Evolutionary conservation across 2,797 vertebrate genomes (phyloP).

Genomic region (Acrocephalus scirpaceus): DNA sequence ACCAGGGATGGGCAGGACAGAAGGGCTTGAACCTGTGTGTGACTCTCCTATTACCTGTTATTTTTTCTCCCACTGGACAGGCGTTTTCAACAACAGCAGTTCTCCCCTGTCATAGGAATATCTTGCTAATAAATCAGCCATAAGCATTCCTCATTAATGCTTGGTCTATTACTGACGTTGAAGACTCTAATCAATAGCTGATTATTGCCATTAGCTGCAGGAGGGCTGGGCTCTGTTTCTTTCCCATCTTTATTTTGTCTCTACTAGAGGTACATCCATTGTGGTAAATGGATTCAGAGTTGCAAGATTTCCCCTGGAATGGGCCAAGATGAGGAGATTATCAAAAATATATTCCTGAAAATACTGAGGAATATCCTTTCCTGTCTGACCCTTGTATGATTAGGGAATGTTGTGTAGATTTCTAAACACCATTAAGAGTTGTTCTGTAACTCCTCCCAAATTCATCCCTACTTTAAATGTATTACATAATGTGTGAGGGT

Average conservation of each 20-base stretch:
- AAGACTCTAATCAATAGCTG: background rate
- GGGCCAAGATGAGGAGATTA: background rate
- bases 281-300: background rate
- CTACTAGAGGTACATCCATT: rapidly evolving
- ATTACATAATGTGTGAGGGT: rapidly evolving
- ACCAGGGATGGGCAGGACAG: background rate
- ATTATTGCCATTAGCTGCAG: background rate
- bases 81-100: background rate
- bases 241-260: background rate
- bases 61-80: background rate
- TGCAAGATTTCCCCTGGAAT: background rate
- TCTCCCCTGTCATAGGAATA: background rate
- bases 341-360: background rate
- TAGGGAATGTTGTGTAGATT: background rate
- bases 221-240: background rate
- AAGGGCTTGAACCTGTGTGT: background rate
- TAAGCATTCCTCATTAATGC: background rate
- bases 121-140: background rate
- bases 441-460: background rate
- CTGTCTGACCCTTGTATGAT: background rate
- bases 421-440: background rate
- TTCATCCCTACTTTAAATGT: background rate
- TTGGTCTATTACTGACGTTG: background rate
- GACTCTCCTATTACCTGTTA: background rate
- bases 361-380: background rate